Conservation (phyloP, 2,113 vertebrate species). For the Clarias magur region DNA sequence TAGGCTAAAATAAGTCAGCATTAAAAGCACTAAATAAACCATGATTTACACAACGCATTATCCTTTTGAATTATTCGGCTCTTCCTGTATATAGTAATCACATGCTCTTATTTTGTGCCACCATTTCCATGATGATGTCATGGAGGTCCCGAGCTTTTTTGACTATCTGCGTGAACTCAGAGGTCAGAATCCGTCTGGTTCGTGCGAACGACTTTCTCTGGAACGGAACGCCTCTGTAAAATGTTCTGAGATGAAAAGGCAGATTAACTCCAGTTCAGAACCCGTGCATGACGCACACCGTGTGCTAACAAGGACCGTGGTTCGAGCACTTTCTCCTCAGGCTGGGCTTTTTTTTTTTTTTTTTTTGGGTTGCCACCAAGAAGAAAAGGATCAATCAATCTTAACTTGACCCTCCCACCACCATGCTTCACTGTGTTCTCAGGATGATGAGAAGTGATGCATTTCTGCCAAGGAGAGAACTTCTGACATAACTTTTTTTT, state of each 20-base stretch:
- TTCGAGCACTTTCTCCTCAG: neutral
- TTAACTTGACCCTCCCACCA: neutral
- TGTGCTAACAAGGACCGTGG: neutral
- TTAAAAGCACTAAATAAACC: neutral
- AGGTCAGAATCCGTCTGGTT: neutral
- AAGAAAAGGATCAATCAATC: neutral
- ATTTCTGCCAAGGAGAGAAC: neutral
- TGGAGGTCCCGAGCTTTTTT: neutral
- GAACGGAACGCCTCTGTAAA: neutral
- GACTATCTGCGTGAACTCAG: neutral
- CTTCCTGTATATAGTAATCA: neutral
- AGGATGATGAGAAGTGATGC: neutral
- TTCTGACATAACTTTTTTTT: neutral
- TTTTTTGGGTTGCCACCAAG: neutral
- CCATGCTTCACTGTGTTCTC: neutral
- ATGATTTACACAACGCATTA: neutral
- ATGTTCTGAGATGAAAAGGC: neutral
- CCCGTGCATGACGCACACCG: neutral
- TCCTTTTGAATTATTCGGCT: neutral
- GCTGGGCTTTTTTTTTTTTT: too few relatives aligned
- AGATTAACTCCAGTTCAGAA: neutral
- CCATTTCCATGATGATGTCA: neutral
- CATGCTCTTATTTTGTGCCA: neutral
- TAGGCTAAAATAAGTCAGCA: neutral
- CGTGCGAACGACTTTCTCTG: neutral